phyloP scores from a whole-genome alignment of 2,113 vertebrate genomes.

The Nettapus auritus region DNA sequence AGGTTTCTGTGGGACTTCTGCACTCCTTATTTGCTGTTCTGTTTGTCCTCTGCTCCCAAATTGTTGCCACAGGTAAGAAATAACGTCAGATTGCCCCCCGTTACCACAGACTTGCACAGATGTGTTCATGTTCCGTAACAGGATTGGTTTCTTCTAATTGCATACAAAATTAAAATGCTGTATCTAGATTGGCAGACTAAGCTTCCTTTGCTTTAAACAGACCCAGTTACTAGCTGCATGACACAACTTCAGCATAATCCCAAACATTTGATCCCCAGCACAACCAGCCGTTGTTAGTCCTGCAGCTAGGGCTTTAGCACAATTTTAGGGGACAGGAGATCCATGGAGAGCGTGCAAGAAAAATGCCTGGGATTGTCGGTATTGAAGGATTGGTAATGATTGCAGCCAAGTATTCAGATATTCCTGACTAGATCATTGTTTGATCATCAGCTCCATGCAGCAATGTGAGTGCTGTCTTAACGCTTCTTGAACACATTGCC shows the following conservation, averaged over 20 bases:
- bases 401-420: neutral
- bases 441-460: neutral
- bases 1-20: neutral
- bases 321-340: neutral
- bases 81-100: neutral
- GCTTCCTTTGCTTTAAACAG: neutral
- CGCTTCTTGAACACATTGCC: neutral
- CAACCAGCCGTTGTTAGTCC: neutral
- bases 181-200: neutral
- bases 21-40: neutral
- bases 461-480: neutral
- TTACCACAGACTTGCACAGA: neutral
- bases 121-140: accelerated
- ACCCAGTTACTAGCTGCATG: neutral
- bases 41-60: neutral
- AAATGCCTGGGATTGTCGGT: neutral
- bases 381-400: neutral
- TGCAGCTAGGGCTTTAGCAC: no score
- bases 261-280: neutral
- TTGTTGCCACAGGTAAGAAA: neutral
- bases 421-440: neutral
- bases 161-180: neutral
- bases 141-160: neutral
- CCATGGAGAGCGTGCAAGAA: neutral
- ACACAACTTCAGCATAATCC: neutral